These are phyloP conservation scores for Drosophila pseudoananassae DNA, from an alignment of 1,140 invertebrate genomes.

Conservation along the genomic window DNA sequence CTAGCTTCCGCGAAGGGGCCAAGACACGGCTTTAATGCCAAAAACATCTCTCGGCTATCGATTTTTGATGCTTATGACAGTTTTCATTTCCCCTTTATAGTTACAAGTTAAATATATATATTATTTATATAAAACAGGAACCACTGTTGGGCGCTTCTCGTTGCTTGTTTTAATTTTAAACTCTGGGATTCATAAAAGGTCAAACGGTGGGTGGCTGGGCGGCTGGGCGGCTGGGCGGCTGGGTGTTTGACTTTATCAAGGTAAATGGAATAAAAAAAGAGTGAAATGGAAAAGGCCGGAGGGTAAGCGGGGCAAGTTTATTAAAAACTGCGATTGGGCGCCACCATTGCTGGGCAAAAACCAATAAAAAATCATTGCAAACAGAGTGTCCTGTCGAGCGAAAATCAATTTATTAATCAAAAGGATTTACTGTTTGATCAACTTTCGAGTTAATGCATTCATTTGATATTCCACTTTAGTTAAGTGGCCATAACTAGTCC, in stretches of 20 bases:
- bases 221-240: neutral
- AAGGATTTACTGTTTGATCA: neutral
- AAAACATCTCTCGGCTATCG: slow-evolving; percentile 30
- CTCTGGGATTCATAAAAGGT: slow-evolving; percentile 22
- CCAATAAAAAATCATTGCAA: slow-evolving; percentile 24
- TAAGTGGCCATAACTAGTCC: neutral
- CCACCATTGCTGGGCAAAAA: slow-evolving; percentile 24
- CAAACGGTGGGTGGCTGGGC: slow-evolving; percentile 8
- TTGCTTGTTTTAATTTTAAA: slow-evolving; percentile 48
- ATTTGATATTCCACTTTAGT: neutral
- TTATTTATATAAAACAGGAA: neutral
- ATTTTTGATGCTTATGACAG: slow-evolving; percentile 54
- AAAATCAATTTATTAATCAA: neutral
- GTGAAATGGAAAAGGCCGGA: slow-evolving; percentile 12
- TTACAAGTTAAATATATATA: neutral
- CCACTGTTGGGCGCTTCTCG: slow-evolving; percentile 21
- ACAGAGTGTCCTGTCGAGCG: neutral
- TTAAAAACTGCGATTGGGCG: slow-evolving; percentile 46
- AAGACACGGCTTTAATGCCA: neutral
- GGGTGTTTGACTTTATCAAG: slow-evolving; percentile 18
- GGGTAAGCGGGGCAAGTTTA: slow-evolving; percentile 58
- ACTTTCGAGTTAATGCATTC: neutral
- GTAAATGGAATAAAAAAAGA: neutral
- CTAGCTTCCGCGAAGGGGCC: too few relatives aligned
- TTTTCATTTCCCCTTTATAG: neutral